Conservation (phyloP, 2,888 invertebrate species). For the Thecophora atra region DNA sequence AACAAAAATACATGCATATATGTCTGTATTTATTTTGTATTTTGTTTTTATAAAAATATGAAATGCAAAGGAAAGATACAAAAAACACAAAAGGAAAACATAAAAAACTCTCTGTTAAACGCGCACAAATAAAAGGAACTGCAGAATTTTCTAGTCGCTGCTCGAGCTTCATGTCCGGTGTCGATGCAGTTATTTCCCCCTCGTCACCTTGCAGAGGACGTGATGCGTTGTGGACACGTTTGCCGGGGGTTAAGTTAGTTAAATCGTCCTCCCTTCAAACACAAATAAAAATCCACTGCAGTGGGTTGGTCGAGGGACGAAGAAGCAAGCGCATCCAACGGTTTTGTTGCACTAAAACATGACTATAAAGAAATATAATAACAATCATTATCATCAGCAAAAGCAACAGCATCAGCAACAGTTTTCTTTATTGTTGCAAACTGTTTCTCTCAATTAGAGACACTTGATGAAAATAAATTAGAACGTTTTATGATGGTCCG, state of each 20-base stretch:
- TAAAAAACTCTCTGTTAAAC: constrained; percentile 26
- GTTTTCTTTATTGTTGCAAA: constrained; percentile 10
- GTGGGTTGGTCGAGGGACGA: not conserved
- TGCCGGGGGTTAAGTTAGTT: constrained; percentile 17
- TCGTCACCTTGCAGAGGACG: not conserved
- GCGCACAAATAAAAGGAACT: constrained; percentile 40
- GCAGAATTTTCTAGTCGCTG: constrained; percentile 20
- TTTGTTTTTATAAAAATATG: not conserved
- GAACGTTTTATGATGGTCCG: not conserved
- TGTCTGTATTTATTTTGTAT: too few relatives aligned
- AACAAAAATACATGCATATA: too few relatives aligned
- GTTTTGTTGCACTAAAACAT: not conserved
- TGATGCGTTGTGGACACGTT: constrained; percentile 14
- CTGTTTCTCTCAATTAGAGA: constrained; percentile 31
- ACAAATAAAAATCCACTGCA: not conserved
- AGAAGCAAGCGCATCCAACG: not conserved
- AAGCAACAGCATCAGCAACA: not conserved
- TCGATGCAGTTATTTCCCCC: constrained; percentile 20
- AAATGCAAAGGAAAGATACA: not conserved
- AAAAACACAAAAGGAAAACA: constrained; percentile 22
- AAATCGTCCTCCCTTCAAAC: not conserved
- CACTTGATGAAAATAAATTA: constrained; percentile 33
- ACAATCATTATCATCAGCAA: constrained; percentile 3
- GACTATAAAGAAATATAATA: not conserved
- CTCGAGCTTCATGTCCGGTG: constrained; percentile 22